These are phyloP conservation scores for Drosophila pectinifera DNA, from an alignment of 1,140 invertebrate genomes.

Conservation along the genomic window DNA sequence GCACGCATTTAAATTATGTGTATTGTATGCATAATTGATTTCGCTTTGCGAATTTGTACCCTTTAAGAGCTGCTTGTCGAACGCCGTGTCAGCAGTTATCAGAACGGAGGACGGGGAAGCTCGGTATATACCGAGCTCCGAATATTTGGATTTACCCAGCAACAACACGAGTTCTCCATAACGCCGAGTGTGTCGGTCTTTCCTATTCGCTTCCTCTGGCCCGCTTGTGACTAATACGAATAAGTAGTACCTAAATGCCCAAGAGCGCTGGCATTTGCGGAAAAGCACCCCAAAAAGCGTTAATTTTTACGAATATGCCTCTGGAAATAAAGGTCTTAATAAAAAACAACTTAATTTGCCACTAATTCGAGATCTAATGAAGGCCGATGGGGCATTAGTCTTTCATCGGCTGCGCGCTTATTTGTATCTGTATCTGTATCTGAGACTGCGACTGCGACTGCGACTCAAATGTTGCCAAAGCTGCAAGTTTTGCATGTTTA, in stretches of 20 bases:
- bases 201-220: slow-evolving; percentile 18
- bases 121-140: not conserved
- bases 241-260: slow-evolving; percentile 32
- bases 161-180: slow-evolving; percentile 25
- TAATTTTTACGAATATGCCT: slow-evolving; percentile 52
- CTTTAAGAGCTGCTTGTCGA: slow-evolving; percentile 41
- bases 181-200: slow-evolving; percentile 16
- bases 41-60: slow-evolving; percentile 59
- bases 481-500: slow-evolving; percentile 47
- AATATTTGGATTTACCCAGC: slow-evolving; percentile 37
- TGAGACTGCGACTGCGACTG: slow-evolving; percentile 21
- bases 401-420: slow-evolving; percentile 18
- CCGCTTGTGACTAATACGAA: slow-evolving; percentile 46
- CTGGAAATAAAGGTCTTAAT: slow-evolving; percentile 32
- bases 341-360: slow-evolving; percentile 55
- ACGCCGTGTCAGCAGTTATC: slow-evolving; percentile 39
- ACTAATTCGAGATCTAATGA: slow-evolving; percentile 55
- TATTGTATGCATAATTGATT: slow-evolving; percentile 81
- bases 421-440: slow-evolving; percentile 16
- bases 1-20: slow-evolving; percentile 59
- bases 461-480: slow-evolving; percentile 49
- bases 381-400: slow-evolving; percentile 51
- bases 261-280: slow-evolving; percentile 24
- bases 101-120: slow-evolving; percentile 19
- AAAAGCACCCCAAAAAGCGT: slow-evolving; percentile 57